phyloP scores from a whole-genome alignment of 2,113 vertebrate genomes.

The Hyaena hyaena region DNA sequence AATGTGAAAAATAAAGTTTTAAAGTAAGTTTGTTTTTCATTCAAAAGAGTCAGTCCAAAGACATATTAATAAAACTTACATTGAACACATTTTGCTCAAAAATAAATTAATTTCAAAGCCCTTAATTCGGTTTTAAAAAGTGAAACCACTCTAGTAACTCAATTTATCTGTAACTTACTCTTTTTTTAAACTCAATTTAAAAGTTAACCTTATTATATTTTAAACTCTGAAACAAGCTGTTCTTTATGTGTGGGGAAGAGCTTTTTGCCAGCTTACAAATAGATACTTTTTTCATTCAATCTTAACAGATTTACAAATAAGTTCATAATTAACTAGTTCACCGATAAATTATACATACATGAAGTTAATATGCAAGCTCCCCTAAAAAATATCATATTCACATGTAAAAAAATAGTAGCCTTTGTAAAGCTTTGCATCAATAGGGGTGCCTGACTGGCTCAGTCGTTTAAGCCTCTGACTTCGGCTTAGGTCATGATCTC shows the following conservation, averaged over 20 bases:
- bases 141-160: conserved; percentile 64
- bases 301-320: background rate
- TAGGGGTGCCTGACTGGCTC: background rate
- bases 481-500: no score
- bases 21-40: conserved; percentile 34
- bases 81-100: conserved; percentile 53
- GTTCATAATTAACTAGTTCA: background rate
- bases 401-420: background rate
- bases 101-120: conserved; percentile 71
- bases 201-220: conserved; percentile 69
- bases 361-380: background rate
- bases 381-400: background rate
- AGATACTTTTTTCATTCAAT: background rate
- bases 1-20: conserved; percentile 51
- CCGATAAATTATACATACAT: background rate
- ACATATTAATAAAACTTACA: conserved; percentile 59
- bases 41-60: conserved; percentile 42
- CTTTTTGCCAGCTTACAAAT: background rate
- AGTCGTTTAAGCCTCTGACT: no score
- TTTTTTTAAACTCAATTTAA: conserved; percentile 64
- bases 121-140: conserved; percentile 72
- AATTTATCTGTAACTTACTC: conserved; percentile 62
- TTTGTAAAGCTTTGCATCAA: background rate
- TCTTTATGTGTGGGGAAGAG: background rate
- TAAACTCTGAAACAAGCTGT: conserved; percentile 55